Base-by-base conservation (phyloP, 2,113 vertebrate species). In the Takifugu flavidus region DNA sequence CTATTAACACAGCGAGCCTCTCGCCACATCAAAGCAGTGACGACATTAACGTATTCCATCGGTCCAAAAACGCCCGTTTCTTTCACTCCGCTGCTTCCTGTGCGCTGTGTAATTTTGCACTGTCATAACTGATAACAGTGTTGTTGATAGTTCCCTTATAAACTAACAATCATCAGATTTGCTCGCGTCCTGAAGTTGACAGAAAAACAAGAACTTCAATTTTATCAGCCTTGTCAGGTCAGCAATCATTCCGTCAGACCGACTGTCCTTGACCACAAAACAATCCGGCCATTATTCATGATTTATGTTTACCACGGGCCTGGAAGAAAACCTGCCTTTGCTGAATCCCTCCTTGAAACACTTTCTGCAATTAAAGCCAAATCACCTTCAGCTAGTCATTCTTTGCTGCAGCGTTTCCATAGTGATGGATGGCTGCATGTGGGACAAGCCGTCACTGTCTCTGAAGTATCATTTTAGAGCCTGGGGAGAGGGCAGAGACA, bases 81-180 rank as follows among this genome's bases (percentile, higher is more conserved):
- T 80, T 81, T 85, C 72, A 47, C 60, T 45, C 64, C 58, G 50
- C 49, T 60, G 67, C 66, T 56, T 59, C 49, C 53, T 59, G 66
- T 67, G 60, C 78, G 76, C 79, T 77, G 65, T 88, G 80, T 87
- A 85, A 90, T 90, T 88, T 85, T 68, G 67, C 74, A 62, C 79
- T 82, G 85, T 89, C 85, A 80, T 69, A 80, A 77, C 64, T 80
- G 83, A 88, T 88, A 76, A 83, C 89, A 89, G 82, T 57, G 66
- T 83, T 53, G 60, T 79, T 80, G 82, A 88, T 80, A 74, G 81
- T 72, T 74, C 62, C 76, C 65, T 82, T 74, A 65, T 77, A 87
- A 75, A 86, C 83, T 80, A 88, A 83, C 85, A 88, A 89, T 89
- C 89, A 87, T 89, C 86, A 71, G 80, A 89, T 88, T 87, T 87